phyloP scores from a whole-genome alignment of 2,113 vertebrate genomes.

The Arizona elegans region DNA sequence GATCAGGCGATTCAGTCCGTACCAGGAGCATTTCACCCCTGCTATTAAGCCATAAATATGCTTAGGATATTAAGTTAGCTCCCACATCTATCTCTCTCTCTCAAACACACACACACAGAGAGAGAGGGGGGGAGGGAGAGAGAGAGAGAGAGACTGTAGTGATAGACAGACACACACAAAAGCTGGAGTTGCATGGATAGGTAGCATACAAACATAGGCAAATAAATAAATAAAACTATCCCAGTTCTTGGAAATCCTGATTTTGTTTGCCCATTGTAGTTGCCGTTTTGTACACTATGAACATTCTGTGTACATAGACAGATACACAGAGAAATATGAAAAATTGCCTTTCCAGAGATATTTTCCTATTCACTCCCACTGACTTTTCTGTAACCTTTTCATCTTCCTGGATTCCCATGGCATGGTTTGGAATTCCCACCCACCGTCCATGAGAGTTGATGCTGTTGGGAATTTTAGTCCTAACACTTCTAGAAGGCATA shows the following conservation, averaged over 20 bases:
- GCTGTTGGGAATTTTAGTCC: neutral
- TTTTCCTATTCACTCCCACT: neutral
- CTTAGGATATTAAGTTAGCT: neutral
- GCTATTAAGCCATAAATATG: neutral
- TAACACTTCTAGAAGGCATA: neutral
- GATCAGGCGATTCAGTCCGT: too few species aligned
- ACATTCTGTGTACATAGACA: neutral
- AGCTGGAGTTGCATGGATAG: neutral
- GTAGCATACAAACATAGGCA: neutral
- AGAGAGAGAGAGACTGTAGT: too few species aligned
- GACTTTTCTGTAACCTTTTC: neutral
- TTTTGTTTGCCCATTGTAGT: neutral
- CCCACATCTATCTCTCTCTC: neutral
- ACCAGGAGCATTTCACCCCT: too few species aligned
- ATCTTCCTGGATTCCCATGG: neutral
- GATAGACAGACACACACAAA: neutral
- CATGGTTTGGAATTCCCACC: neutral
- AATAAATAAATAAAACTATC: neutral
- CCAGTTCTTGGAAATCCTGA: neutral
- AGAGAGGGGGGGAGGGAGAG: too few species aligned
- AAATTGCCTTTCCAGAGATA: neutral
- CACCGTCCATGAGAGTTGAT: neutral
- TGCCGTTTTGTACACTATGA: neutral
- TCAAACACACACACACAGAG: too few species aligned
- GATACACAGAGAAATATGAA: neutral